These are phyloP conservation scores for Myrmecobius fasciatus DNA, from an alignment of 2,113 vertebrate species.

Conservation along the genomic window DNA sequence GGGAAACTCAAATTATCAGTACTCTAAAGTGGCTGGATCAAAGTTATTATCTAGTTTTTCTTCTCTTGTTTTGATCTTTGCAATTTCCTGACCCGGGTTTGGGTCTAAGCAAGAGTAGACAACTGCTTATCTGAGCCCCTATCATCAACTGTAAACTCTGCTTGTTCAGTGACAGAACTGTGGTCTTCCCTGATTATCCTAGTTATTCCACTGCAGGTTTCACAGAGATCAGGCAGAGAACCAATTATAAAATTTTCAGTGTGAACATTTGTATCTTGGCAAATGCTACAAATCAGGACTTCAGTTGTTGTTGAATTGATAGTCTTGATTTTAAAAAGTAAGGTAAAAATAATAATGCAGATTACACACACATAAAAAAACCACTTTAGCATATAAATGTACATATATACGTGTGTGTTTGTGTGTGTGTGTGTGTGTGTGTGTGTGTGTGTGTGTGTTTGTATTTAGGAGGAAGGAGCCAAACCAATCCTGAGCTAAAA, in stretches of 20 bases:
- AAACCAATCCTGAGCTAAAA: too few relatives aligned
- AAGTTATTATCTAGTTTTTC: too few relatives aligned
- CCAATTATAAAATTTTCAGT: background rate
- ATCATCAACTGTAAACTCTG: too few relatives aligned
- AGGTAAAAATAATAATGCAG: background rate
- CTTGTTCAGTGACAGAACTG: background rate
- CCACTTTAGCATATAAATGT: background rate
- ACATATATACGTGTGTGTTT: background rate
- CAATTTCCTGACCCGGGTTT: too few relatives aligned
- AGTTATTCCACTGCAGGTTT: background rate
- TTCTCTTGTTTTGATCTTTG: too few relatives aligned
- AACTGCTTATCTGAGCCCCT: too few relatives aligned
- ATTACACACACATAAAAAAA: background rate
- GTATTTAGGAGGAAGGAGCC: background rate
- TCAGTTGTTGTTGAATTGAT: background rate
- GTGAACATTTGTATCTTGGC: background rate
- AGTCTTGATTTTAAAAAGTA: background rate
- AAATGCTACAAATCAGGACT: background rate
- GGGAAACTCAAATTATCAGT: too few relatives aligned
- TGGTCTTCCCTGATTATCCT: background rate
- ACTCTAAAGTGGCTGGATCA: too few relatives aligned
- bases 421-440: too few relatives aligned
- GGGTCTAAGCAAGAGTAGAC: too few relatives aligned
- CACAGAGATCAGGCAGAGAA: background rate
- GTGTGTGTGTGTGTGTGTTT: background rate